Conservation (phyloP, 1,140 invertebrate species). For the Catajapyx aquilonaris region DNA sequence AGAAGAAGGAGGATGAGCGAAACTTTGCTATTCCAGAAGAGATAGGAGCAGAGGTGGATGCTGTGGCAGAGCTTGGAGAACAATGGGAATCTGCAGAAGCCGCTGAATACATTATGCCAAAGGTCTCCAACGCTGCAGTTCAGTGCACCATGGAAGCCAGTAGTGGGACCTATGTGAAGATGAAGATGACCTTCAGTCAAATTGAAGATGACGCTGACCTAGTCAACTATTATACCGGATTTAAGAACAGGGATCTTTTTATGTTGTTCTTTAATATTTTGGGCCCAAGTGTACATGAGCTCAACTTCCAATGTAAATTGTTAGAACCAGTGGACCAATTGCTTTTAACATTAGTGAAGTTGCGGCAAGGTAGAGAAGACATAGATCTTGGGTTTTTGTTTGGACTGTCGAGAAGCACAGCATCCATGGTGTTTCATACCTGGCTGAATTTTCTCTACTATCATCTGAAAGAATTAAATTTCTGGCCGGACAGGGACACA, state of each 20-base stretch:
- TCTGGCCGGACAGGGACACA: slow-evolving; percentile 14
- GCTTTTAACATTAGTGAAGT: slow-evolving; percentile 15
- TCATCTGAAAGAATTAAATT: slow-evolving; percentile 13
- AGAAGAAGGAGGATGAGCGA: too few species aligned
- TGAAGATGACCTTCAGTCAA: too few species aligned
- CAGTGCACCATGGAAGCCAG: too few species aligned
- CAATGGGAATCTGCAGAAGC: too few species aligned
- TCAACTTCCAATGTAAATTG: neutral
- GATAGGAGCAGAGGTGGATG: too few species aligned
- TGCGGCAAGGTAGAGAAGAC: slow-evolving; percentile 10
- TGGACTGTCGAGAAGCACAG: slow-evolving; percentile 10
- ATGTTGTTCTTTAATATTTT: neutral
- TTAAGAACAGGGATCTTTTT: neutral
- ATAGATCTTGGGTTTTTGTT: slow-evolving; percentile 14
- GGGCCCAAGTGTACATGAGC: neutral
- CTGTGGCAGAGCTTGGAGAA: too few species aligned
- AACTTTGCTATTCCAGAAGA: too few species aligned
- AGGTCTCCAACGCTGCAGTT: too few species aligned
- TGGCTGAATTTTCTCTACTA: slow-evolving; percentile 15
- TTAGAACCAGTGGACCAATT: slow-evolving; percentile 9
- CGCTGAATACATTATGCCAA: too few species aligned
- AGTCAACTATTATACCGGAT: neutral
- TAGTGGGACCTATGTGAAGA: too few species aligned
- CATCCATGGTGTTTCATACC: slow-evolving; percentile 13
- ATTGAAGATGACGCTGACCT: neutral